These are phyloP conservation scores for Sceliomorpha sp. DNA, from an alignment of 2,888 invertebrate species.

Conservation along the genomic window DNA sequence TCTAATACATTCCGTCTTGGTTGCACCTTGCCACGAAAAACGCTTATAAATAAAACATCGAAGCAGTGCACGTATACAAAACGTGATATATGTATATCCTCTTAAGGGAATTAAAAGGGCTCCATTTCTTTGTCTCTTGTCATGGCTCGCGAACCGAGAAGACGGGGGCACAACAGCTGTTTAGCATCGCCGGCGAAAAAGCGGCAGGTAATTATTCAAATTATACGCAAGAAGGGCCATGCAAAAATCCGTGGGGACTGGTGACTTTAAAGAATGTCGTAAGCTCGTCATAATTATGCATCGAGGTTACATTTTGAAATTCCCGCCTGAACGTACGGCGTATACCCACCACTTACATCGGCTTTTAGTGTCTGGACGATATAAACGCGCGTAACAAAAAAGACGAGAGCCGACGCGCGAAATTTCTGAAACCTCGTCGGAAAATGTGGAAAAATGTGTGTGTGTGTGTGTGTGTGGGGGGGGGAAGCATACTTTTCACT, in stretches of 20 bases:
- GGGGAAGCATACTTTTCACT: conserved; percentile 44
- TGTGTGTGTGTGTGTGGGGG: too few species aligned
- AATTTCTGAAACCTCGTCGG: conserved; percentile 44
- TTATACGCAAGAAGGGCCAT: conserved; percentile 65
- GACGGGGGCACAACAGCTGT: conserved; percentile 68
- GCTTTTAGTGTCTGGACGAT: conserved; percentile 40
- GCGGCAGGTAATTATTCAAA: conserved; percentile 71
- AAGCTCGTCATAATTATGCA: conserved; percentile 53
- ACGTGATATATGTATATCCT: conserved; percentile 25
- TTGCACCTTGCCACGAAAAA: conserved; percentile 39
- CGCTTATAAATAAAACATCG: conserved; percentile 51
- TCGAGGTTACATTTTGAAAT: conserved; percentile 39
- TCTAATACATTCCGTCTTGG: conserved; percentile 50
- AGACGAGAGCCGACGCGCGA: conserved; percentile 23
- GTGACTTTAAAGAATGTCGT: conserved; percentile 49
- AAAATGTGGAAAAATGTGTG: too few species aligned
- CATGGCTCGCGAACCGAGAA: conserved; percentile 45
- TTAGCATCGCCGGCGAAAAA: conserved; percentile 71
- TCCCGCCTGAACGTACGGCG: conserved; percentile 20
- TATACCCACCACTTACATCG: conserved; percentile 30
- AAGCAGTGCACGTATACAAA: conserved; percentile 16
- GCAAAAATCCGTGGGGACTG: conserved; percentile 42
- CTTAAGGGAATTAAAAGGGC: conserved; percentile 63
- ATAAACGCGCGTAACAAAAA: conserved; percentile 37
- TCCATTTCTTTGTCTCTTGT: conserved; percentile 62